phyloP scores from a whole-genome alignment of 2,797 vertebrate genomes.

The Paguma larvata region DNA sequence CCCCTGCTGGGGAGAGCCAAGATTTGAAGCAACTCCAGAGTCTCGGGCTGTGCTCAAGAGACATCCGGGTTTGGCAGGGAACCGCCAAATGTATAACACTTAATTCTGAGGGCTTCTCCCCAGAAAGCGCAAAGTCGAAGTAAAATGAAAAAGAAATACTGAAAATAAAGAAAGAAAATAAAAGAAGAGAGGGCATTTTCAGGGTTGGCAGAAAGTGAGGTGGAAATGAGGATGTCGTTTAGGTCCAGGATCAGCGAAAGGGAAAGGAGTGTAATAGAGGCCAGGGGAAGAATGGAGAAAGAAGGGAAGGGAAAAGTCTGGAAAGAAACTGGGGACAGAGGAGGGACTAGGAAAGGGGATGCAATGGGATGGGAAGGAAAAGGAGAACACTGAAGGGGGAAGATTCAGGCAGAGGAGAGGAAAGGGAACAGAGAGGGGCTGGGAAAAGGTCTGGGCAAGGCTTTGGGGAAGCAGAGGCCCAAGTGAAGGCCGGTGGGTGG shows the following conservation, averaged over 20 bases:
- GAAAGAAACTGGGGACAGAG: not conserved
- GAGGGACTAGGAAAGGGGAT: not conserved
- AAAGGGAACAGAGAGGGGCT: not conserved
- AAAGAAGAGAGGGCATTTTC: not conserved
- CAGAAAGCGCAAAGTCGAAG: not conserved
- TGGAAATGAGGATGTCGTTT: rapidly evolving
- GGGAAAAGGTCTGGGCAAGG: rapidly evolving
- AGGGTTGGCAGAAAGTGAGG: not conserved
- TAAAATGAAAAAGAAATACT: not conserved
- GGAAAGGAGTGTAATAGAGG: not conserved
- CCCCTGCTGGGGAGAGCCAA: not conserved
- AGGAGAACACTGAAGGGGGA: not conserved
- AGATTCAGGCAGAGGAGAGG: not conserved
- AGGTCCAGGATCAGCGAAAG: not conserved
- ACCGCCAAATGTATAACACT: not conserved
- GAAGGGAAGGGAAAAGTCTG: not conserved
- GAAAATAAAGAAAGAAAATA: not conserved
- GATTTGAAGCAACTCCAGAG: not conserved
- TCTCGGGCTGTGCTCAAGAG: not conserved
- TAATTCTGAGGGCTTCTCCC: not conserved
- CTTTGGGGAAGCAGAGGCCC: not conserved
- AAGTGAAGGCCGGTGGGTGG: rapidly evolving
- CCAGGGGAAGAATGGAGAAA: not conserved
- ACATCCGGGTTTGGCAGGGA: not conserved
- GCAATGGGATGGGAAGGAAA: not conserved